phyloP scores from a whole-genome alignment of 2,888 invertebrate species.

The Diachrysia chrysitis region DNA sequence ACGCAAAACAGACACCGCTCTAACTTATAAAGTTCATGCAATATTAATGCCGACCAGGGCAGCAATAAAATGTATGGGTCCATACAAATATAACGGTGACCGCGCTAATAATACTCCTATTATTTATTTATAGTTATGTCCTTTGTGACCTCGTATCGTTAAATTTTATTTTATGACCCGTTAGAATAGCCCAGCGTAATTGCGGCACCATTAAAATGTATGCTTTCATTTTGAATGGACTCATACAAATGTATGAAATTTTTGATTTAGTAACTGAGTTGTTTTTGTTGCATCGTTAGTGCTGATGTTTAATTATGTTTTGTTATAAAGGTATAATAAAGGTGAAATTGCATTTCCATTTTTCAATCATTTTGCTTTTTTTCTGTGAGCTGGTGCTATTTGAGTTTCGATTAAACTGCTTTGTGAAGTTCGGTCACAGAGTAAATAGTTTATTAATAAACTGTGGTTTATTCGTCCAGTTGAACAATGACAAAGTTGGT shows the following conservation, averaged over 20 bases:
- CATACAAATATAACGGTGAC: conserved; percentile 48
- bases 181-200: conserved; percentile 48
- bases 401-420: not conserved
- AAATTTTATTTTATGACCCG: conserved; percentile 62
- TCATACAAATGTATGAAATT: conserved; percentile 22
- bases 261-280: conserved; percentile 14
- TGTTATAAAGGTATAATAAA: not conserved
- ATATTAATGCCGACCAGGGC: conserved; percentile 54
- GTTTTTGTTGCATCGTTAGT: not conserved
- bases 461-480: not conserved
- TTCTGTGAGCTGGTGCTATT: not conserved
- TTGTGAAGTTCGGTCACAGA: not conserved
- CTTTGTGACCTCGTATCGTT: conserved; percentile 61
- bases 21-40: conserved; percentile 34
- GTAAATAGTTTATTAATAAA: conserved; percentile 1
- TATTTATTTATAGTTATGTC: conserved; percentile 60
- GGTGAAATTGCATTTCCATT: not conserved
- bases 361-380: not conserved
- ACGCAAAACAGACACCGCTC: conserved; percentile 1
- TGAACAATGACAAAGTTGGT: not conserved
- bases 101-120: conserved; percentile 50
- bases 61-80: conserved; percentile 55
- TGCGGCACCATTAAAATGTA: conserved; percentile 46
- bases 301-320: not conserved
- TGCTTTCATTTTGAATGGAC: conserved; percentile 39